Percentiles rank a stretch among this genome's conserved stretches.
phyloP scores from a whole-genome alignment of 2,888 invertebrate genomes.

The Melipona beecheii region DNA sequence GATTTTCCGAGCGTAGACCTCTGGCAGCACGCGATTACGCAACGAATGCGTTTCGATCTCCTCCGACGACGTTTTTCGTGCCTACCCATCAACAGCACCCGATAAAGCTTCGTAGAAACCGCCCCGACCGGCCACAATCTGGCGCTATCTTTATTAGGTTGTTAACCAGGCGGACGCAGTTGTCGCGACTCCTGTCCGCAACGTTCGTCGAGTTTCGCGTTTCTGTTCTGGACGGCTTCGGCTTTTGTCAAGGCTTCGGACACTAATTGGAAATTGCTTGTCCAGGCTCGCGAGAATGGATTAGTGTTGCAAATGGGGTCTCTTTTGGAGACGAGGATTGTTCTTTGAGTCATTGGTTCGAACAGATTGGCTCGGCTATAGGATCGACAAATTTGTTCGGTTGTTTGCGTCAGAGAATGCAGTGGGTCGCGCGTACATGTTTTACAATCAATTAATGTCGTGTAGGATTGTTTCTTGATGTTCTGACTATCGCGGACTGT shows the following conservation, averaged over 20 bases:
- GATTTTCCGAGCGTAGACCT: conserved; percentile 12
- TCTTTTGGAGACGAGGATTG: neutral
- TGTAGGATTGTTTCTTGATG: too few species aligned
- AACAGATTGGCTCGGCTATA: neutral
- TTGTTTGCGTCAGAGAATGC: neutral
- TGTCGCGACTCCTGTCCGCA: conserved; percentile 1
- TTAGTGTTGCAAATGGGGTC: neutral
- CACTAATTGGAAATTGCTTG: conserved; percentile 27
- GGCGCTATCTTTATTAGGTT: conserved; percentile 15
- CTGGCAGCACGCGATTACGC: conserved; percentile 11
- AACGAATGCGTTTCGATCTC: neutral
- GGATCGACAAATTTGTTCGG: neutral
- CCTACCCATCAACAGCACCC: neutral
- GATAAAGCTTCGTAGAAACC: neutral
- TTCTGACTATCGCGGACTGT: too few species aligned
- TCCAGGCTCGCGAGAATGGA: neutral
- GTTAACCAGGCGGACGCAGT: neutral
- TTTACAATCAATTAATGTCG: too few species aligned
- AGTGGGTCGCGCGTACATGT: too few species aligned
- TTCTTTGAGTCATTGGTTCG: neutral
- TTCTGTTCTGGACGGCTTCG: neutral
- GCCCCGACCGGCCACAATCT: neutral
- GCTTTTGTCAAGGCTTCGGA: conserved; percentile 27
- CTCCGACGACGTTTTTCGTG: neutral
- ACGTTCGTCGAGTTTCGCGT: neutral